Conservation (phyloP, 2,888 invertebrate species). For the Nudaria mundana region DNA sequence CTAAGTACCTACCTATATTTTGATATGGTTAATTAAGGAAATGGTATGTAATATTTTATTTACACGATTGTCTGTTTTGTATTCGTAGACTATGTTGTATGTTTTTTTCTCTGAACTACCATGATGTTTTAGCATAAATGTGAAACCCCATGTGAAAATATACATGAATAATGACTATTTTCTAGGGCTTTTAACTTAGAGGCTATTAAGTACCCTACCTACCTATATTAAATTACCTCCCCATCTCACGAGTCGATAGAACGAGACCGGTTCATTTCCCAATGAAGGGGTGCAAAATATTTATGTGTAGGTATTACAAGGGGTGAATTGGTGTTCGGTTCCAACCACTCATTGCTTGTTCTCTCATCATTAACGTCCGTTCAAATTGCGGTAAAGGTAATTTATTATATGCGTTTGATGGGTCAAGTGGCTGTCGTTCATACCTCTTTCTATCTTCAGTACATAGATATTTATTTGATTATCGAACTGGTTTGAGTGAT, state of each 20-base stretch:
- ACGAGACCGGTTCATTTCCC: slow-evolving; percentile 28
- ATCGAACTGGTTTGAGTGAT: neutral
- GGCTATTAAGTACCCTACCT: slow-evolving; percentile 38
- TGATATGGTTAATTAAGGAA: no score
- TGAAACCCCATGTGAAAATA: no score
- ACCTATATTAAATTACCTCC: slow-evolving; percentile 42
- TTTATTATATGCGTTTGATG: neutral
- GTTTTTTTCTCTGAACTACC: no score
- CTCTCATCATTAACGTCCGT: slow-evolving; percentile 6
- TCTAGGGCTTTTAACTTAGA: slow-evolving; percentile 18
- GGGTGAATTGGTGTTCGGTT: slow-evolving; percentile 17
- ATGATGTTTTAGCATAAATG: no score
- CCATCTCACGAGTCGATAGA: slow-evolving; percentile 29
- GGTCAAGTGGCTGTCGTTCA: neutral
- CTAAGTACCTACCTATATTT: no score
- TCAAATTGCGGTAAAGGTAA: slow-evolving; percentile 2
- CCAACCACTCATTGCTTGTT: slow-evolving; percentile 19
- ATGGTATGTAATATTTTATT: no score
- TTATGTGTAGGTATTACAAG: slow-evolving; percentile 19
- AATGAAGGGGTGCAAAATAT: slow-evolving; percentile 32
- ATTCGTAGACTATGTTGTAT: no score
- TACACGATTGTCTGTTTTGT: no score
- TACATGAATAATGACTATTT: no score
- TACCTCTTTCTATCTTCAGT: no score
- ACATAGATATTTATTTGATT: neutral